These are phyloP conservation scores for Pemphredon lugubris DNA, from an alignment of 2,888 invertebrate species.

Conservation along the genomic window DNA sequence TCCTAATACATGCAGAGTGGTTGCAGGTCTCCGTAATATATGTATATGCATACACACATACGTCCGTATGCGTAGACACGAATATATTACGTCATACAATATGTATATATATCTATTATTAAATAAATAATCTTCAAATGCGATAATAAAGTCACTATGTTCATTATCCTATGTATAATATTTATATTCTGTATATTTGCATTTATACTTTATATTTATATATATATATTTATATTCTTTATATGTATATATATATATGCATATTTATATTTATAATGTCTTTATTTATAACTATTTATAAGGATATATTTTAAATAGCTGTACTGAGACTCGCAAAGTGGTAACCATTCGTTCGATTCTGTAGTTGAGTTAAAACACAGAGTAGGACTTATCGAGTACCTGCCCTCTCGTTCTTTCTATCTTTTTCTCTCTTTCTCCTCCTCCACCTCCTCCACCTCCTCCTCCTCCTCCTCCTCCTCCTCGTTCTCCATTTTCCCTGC, in stretches of 20 bases:
- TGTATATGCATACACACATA: conserved; percentile 45
- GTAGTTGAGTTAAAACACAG: conserved; percentile 39
- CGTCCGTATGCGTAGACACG: no score
- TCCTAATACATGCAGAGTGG: conserved; percentile 60
- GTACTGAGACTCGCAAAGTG: conserved; percentile 74
- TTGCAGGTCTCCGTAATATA: conserved; percentile 54
- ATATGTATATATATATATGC: conserved; percentile 64
- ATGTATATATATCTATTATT: conserved; percentile 69
- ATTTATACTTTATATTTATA: conserved; percentile 59
- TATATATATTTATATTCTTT: conserved; percentile 59
- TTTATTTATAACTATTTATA: conserved; percentile 75
- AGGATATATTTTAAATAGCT: conserved; percentile 70
- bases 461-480: neutral
- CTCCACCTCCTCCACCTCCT: neutral
- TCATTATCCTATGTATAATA: conserved; percentile 70
- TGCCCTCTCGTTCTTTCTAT: neutral
- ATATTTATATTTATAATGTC: conserved; percentile 64
- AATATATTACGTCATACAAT: conserved; percentile 61
- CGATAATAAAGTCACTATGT: conserved; percentile 78
- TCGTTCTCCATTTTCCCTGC: neutral
- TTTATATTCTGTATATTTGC: conserved; percentile 66
- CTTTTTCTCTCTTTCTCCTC: neutral
- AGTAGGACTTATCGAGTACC: conserved; percentile 31
- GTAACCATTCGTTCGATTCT: conserved; percentile 74
- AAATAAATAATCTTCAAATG: conserved; percentile 81